Conservation (phyloP, 2,797 vertebrate genomes). For the Euthynnus affinis region DNA sequence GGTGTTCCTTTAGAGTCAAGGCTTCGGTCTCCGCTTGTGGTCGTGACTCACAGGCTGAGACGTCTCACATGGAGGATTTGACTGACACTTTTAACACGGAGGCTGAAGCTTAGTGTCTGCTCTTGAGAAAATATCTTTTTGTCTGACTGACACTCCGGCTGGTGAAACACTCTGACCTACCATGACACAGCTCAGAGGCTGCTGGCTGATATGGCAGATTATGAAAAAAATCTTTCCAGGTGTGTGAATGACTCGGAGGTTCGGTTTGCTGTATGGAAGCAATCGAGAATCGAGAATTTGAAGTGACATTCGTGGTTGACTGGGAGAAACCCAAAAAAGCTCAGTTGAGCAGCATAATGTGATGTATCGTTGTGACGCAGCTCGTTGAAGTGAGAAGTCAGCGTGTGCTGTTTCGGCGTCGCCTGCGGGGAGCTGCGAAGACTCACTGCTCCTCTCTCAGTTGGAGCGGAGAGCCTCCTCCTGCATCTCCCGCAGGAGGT, state of each 20-base stretch:
- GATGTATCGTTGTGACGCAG: background rate
- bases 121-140: background rate
- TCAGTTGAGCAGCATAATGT: slow-evolving; percentile 6
- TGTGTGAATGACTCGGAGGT: background rate
- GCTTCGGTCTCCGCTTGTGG: background rate
- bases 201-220: background rate
- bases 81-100: slow-evolving; percentile 8
- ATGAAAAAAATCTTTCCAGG: background rate
- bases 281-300: background rate
- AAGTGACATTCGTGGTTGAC: background rate
- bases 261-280: too few relatives aligned
- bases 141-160: background rate
- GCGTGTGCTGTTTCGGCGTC: background rate
- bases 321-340: background rate
- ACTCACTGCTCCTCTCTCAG: background rate
- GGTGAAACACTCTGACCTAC: background rate
- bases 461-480: background rate
- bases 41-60: background rate
- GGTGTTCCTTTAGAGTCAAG: background rate
- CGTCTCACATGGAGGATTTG: slow-evolving; percentile 12
- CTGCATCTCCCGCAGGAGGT: background rate
- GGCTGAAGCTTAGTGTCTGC: background rate
- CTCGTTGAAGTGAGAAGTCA: slow-evolving; percentile 11
- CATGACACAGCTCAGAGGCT: background rate
- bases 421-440: slow-evolving; percentile 1